These are phyloP conservation scores for Lithobates pipiens DNA, from an alignment of 2,797 vertebrate species.

Conservation along the genomic window DNA sequence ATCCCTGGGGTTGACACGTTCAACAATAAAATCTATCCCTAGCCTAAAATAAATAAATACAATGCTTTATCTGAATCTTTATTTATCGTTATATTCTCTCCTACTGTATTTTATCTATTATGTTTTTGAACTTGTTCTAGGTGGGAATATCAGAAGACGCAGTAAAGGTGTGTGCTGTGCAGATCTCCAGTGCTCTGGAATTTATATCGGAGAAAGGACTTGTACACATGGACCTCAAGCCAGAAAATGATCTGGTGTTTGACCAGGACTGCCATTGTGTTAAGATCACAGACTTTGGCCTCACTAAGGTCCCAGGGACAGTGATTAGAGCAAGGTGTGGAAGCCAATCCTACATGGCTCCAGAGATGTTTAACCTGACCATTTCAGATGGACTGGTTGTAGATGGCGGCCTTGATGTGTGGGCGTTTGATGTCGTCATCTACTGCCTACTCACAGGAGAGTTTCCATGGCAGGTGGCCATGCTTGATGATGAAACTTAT, in stretches of 20 bases:
- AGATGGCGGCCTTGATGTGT: neutral
- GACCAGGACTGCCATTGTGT: neutral
- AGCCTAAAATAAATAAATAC: too few species aligned
- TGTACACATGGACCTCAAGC: neutral
- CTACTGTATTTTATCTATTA: too few species aligned
- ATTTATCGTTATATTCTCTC: too few species aligned
- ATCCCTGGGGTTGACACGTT: too few species aligned
- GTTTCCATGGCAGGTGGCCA: neutral
- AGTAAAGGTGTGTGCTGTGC: neutral
- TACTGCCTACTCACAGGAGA: neutral
- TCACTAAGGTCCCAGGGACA: too few species aligned
- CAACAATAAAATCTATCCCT: too few species aligned
- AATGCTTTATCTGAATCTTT: too few species aligned
- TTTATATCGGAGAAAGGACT: neutral
- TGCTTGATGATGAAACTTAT: neutral
- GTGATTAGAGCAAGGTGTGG: neutral
- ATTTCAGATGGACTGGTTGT: neutral
- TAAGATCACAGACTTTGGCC: neutral
- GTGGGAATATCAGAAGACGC: neutral
- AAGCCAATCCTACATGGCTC: neutral
- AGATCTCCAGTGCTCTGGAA: neutral
- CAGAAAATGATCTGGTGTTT: conserved; percentile 2
- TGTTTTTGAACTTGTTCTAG: neutral
- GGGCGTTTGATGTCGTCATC: neutral
- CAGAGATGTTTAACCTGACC: neutral